Base-by-base conservation (phyloP, 2,888 invertebrate species). In the Hoplodrina ambigua region DNA sequence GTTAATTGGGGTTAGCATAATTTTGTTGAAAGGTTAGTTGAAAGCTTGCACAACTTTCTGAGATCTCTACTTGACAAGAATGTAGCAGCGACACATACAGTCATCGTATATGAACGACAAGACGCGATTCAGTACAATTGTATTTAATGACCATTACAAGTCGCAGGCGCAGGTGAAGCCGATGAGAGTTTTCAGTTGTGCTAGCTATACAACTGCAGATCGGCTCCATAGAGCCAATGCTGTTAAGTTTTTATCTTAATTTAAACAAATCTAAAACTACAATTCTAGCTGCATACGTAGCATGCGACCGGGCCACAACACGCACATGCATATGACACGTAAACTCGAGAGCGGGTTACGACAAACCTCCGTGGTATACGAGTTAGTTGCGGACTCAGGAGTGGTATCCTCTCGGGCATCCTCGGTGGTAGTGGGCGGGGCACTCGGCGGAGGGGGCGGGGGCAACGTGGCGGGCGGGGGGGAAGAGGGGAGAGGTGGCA, bases 311-410 rank as follows among this genome's bases (percentile, higher is more conserved):
- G 74, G 72, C 55, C 69, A 80, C 75, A 84, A 85, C 85, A 83
- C 75, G 85, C 80, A 81, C 87, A 87, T 86, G 87, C 88, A 84
- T 72, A 82, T 77, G 86, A 87, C 86, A 84, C 88, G 85, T 78
- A 86, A 92, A 91, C 91, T 80, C 84, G 87, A 87, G 84, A 92
- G 91, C 89, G 89, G 90, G 92, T 91, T 91, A 92, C 92, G 94
- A 95, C 95, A 94, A 96, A 96, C 95, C 95, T 96, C 95, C 87
- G 94, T 92, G 85, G 91, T 91, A 93, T 90, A 94, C 88, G 93
- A 90, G 93, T 93, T 92, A 92, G 95, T 90, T 88, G 89, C 87
- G 88, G 89, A 88, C 90, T 90, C 94, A 81, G 92, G 89, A 84
- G 92, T 91, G 87, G 88, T 91, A 78, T 88, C 90, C 81, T 91